phyloP scores from a whole-genome alignment of 1,140 invertebrate species.

The Lasaia peninsularis region DNA sequence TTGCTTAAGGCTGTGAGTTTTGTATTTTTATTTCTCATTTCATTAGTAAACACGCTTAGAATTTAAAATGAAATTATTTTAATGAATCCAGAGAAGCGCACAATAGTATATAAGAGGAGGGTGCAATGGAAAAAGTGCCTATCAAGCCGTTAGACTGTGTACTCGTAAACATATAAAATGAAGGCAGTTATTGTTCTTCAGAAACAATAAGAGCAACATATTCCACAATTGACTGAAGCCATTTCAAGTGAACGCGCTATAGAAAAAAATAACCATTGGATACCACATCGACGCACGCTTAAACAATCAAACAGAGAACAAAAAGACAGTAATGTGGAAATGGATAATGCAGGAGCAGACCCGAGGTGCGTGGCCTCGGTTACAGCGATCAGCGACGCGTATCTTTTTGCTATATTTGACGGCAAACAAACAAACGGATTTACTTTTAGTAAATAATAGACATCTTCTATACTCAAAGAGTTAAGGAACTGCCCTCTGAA shows the following conservation, averaged over 20 bases:
- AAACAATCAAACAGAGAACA: constrained; percentile 75
- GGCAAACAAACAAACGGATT: no score
- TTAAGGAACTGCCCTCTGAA: no score
- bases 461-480: no score
- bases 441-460: no score
- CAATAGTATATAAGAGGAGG: constrained; percentile 51
- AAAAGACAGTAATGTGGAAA: constrained; percentile 74
- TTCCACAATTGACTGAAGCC: constrained; percentile 72
- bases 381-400: background rate
- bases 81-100: constrained; percentile 20
- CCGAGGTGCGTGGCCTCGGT: background rate
- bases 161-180: constrained; percentile 69
- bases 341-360: constrained; percentile 58
- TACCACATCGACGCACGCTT: constrained; percentile 73
- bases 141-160: constrained; percentile 67
- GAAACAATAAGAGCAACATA: constrained; percentile 72
- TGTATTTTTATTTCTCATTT: no score
- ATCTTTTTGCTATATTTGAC: no score
- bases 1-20: no score
- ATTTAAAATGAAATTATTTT: constrained; percentile 20
- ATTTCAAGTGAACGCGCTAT: constrained; percentile 67
- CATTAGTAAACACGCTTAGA: background rate
- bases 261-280: constrained; percentile 69
- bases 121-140: constrained; percentile 59
- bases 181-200: constrained; percentile 72